phyloP scores from a whole-genome alignment of 2,113 vertebrate genomes.

The Sorex fumeus region DNA sequence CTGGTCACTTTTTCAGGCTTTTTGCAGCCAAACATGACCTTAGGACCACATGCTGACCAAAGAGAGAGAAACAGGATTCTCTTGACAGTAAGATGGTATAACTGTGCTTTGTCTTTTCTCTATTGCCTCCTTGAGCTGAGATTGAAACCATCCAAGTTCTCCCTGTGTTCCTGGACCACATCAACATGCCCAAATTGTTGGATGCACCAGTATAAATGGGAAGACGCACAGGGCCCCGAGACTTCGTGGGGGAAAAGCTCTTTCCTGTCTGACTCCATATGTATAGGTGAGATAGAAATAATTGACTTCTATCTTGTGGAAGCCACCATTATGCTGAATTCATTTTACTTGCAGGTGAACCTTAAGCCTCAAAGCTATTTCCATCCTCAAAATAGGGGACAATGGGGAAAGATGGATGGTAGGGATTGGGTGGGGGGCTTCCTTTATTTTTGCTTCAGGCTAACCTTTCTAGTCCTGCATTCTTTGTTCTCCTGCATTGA shows the following conservation, averaged over 20 bases:
- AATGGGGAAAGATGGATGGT: too few species aligned
- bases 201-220: neutral
- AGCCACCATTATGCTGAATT: neutral
- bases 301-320: neutral
- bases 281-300: neutral
- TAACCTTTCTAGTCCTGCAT: neutral
- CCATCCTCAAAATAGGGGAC: neutral
- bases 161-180: neutral
- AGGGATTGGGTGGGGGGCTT: too few species aligned
- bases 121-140: neutral
- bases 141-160: neutral
- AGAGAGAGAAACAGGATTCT: neutral
- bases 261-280: neutral
- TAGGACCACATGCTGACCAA: neutral
- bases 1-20: neutral
- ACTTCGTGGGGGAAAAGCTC: neutral
- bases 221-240: neutral
- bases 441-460: neutral
- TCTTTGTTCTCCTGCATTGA: neutral
- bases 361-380: neutral
- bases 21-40: slow-evolving; percentile 23
- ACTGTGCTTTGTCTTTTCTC: neutral
- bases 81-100: neutral
- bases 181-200: neutral
- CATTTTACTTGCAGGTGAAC: neutral